phyloP scores from a whole-genome alignment of 2,888 invertebrate species.

The Brenthis ino region DNA sequence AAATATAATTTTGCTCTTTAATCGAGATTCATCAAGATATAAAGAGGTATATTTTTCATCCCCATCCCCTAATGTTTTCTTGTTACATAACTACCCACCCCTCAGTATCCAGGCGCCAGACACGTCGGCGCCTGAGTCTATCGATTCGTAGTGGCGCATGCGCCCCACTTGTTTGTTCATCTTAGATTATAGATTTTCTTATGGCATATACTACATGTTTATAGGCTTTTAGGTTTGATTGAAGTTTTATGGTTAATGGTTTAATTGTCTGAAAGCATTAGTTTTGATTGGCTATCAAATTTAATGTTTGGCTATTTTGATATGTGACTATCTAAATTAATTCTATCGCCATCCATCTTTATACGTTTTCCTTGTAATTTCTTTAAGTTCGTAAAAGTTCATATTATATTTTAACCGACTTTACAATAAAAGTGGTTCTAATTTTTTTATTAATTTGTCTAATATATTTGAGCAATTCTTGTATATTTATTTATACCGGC shows the following conservation, averaged over 20 bases:
- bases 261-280: background rate
- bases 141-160: conserved; percentile 63
- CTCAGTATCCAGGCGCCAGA: conserved; percentile 62
- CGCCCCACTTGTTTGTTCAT: conserved; percentile 45
- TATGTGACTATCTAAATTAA: no score
- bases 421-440: no score
- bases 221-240: conserved; percentile 3
- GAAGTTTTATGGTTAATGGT: background rate
- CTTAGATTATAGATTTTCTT: conserved; percentile 56
- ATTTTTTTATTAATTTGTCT: no score
- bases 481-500: no score
- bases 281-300: background rate
- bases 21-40: background rate
- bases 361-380: no score
- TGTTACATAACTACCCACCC: conserved; percentile 29
- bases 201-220: conserved; percentile 1
- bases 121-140: conserved; percentile 75
- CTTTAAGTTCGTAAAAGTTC: no score
- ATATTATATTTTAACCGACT: no score
- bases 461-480: no score
- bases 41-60: conserved; percentile 3
- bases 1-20: no score
- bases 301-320: background rate
- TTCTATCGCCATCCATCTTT: no score
- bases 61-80: background rate